Evolutionary conservation across 2,113 vertebrate species (phyloP).

Genomic region (Sapayoa aenigma): DNA sequence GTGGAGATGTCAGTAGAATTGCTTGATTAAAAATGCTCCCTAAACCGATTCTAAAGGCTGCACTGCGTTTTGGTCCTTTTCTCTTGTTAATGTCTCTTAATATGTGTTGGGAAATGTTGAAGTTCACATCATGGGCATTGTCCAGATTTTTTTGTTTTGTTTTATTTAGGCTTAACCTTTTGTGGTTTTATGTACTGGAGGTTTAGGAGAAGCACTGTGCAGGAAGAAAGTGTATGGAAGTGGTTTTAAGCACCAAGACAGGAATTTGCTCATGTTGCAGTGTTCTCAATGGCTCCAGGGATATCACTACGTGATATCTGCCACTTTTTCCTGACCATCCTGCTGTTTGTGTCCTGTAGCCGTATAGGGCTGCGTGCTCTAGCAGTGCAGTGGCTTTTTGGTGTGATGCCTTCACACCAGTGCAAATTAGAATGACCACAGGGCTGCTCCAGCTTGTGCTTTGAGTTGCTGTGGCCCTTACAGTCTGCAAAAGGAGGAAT

Average conservation of each 20-base stretch:
- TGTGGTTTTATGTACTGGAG: not conserved
- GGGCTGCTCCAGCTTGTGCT: not conserved
- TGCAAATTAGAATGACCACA: rapidly evolving
- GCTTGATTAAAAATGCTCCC: not conserved
- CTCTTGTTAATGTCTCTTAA: not conserved
- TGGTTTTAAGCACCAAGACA: not conserved
- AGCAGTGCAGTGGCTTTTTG: not conserved
- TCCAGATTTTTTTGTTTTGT: not conserved
- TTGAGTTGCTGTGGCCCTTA: not conserved
- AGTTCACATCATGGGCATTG: not conserved
- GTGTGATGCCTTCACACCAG: not conserved
- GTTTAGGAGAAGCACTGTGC: not conserved
- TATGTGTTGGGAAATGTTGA: rapidly evolving
- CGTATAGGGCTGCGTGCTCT: not conserved
- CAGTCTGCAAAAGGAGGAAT: not conserved
- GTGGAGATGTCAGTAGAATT: not conserved
- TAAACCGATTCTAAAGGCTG: not conserved
- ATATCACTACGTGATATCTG: not conserved
- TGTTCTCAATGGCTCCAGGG: not conserved
- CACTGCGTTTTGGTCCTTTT: not conserved
- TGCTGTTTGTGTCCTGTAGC: not conserved
- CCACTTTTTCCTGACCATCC: not conserved
- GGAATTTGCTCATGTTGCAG: not conserved
- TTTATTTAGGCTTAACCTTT: not conserved
- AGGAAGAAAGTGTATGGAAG: not conserved